Evolutionary conservation across 2,113 vertebrate species (phyloP).

Genomic region (Neodontobutis hainanensis): DNA sequence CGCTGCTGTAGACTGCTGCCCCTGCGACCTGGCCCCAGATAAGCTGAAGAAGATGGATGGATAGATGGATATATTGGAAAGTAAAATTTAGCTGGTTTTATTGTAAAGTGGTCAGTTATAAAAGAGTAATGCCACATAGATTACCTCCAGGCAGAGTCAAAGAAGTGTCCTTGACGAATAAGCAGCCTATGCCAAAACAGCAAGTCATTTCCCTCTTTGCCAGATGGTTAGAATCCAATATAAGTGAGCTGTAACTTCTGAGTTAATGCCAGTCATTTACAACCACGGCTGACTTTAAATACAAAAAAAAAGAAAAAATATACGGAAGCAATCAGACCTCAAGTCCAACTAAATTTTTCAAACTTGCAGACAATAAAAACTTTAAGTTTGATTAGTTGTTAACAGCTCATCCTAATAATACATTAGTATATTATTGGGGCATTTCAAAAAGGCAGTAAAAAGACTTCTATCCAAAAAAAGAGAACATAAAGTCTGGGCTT

Average conservation of each 20-base stretch:
- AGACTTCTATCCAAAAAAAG: neutral
- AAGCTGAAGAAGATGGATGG: too few relatives aligned
- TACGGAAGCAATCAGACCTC: neutral
- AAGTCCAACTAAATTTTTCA: neutral
- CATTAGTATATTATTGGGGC: neutral
- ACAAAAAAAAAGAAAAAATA: neutral
- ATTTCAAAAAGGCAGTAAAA: neutral
- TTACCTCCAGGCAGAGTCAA: conserved; percentile 4
- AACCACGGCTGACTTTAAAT: conserved; percentile 3
- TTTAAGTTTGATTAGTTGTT: neutral
- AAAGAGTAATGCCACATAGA: neutral
- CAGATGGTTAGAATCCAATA: conserved; percentile 5
- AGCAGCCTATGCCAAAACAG: conserved; percentile 6
- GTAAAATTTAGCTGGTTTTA: too few relatives aligned
- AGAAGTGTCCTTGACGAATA: conserved; percentile 9
- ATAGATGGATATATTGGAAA: too few relatives aligned
- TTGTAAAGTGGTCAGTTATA: too few relatives aligned
- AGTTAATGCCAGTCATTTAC: conserved; percentile 1
- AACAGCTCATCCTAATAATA: neutral
- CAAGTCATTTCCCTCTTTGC: neutral
- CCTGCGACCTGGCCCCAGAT: too few relatives aligned
- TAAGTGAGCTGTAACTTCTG: conserved; percentile 3
- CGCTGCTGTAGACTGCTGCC: too few relatives aligned
- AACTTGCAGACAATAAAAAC: neutral
- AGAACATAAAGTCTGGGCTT: neutral